These are phyloP conservation scores for Belonocnema kinseyi DNA, from an alignment of 1,140 invertebrate genomes.

Conservation along the genomic window DNA sequence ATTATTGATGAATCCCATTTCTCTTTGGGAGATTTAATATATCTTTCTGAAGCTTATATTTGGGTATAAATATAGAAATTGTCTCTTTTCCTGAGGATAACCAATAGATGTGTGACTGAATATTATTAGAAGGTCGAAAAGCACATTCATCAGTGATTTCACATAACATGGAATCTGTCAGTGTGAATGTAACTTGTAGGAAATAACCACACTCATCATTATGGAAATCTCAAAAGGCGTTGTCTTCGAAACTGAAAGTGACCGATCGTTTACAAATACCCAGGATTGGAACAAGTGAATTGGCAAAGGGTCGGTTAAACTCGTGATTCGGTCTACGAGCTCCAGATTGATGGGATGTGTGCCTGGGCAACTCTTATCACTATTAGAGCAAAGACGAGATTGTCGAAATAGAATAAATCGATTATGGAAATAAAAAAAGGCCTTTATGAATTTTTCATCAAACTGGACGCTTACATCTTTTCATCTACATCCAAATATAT, in stretches of 20 bases:
- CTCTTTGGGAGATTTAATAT: not conserved
- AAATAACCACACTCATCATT: not conserved
- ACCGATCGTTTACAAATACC: slow-evolving; percentile 28
- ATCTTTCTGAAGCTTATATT: not conserved
- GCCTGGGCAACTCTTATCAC: not conserved
- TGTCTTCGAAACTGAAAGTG: slow-evolving; percentile 17
- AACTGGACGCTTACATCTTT: not conserved
- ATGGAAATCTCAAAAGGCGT: not conserved
- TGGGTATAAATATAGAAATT: not conserved
- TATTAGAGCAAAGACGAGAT: not conserved
- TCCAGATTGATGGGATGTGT: slow-evolving; percentile 21
- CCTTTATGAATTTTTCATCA: not conserved
- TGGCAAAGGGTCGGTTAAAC: slow-evolving; percentile 23
- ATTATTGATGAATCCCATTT: too few relatives aligned
- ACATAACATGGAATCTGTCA: not conserved
- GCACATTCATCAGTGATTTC: slow-evolving; percentile 6
- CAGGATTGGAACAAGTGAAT: slow-evolving; percentile 7
- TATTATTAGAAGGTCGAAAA: slow-evolving; percentile 16
- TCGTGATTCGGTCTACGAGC: slow-evolving; percentile 13
- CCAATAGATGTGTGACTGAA: not conserved
- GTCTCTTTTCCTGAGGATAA: not conserved
- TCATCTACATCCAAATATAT: not conserved
- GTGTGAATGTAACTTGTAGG: slow-evolving; percentile 1
- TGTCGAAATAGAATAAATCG: slow-evolving; percentile 27
- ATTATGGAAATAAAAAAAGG: not conserved